Evolutionary conservation across 1,140 invertebrate species (phyloP).

Genomic region (Pemphigus obesinymphae): DNA sequence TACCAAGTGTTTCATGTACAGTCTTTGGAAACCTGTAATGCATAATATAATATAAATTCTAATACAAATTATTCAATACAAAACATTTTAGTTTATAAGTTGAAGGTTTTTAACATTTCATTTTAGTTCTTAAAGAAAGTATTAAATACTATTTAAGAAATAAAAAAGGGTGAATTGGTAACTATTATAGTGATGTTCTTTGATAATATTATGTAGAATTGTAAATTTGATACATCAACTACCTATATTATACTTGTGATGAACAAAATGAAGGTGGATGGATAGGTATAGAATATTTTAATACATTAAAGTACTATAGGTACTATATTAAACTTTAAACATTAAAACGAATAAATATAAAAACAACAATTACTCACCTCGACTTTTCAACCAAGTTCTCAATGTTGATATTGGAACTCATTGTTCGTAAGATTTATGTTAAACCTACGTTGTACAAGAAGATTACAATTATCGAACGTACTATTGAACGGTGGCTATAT

Average conservation of each 20-base stretch:
- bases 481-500: no score
- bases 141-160: not conserved
- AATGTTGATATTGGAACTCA: not conserved
- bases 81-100: not conserved
- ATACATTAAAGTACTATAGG: not conserved
- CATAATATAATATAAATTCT: not conserved
- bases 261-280: not conserved
- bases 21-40: slow-evolving; percentile 13
- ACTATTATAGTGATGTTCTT: not conserved
- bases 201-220: not conserved
- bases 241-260: not conserved
- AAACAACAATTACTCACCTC: not conserved
- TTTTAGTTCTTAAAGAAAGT: not conserved
- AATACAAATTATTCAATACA: not conserved
- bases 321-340: not conserved
- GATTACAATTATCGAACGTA: no score
- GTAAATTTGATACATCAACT: no score
- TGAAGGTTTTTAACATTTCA: not conserved
- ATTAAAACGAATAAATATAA: not conserved
- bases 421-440: no score
- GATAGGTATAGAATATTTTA: not conserved
- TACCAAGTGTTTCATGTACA: not conserved
- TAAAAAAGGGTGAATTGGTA: not conserved
- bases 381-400: slow-evolving; percentile 19
- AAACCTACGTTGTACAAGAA: no score